Percentiles rank a stretch among this genome's conserved stretches.
Evolutionary conservation across 2,113 vertebrate species (phyloP).

Genomic region (Mellivora capensis): DNA sequence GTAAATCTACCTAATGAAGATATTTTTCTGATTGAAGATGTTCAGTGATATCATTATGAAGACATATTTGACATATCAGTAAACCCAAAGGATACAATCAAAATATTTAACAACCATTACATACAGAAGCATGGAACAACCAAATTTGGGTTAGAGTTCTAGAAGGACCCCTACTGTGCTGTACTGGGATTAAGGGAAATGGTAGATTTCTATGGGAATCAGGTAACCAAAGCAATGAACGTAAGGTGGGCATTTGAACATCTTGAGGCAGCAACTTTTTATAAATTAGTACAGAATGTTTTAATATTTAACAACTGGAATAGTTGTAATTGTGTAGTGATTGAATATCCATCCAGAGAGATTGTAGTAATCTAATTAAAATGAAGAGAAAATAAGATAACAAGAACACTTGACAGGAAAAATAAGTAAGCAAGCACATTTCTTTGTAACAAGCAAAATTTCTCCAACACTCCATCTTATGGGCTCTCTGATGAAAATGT

Average conservation of each 20-base stretch:
- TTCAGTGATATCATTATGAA: not conserved
- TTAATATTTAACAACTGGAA: not conserved
- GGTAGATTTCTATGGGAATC: not conserved
- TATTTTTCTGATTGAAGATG: not conserved
- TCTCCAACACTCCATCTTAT: not conserved
- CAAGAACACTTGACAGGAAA: not conserved
- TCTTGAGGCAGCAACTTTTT: not conserved
- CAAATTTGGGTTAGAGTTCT: not conserved
- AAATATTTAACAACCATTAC: constrained; percentile 4
- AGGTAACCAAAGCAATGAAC: not conserved
- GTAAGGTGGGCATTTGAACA: not conserved
- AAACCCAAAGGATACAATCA: not conserved
- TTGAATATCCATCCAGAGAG: not conserved
- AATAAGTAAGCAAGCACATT: not conserved
- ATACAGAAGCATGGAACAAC: not conserved
- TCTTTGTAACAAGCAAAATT: not conserved
- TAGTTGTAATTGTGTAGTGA: not conserved
- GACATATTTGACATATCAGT: not conserved
- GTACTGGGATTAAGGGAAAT: not conserved
- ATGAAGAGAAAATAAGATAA: not conserved
- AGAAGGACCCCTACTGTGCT: not conserved
- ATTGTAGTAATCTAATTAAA: not conserved
- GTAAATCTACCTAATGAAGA: not conserved
- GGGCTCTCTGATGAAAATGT: not conserved
- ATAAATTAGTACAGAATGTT: not conserved